Percentiles rank a stretch among this genome's conserved stretches.
phyloP scores from a whole-genome alignment of 2,113 vertebrate species.

The Daboia siamensis region DNA sequence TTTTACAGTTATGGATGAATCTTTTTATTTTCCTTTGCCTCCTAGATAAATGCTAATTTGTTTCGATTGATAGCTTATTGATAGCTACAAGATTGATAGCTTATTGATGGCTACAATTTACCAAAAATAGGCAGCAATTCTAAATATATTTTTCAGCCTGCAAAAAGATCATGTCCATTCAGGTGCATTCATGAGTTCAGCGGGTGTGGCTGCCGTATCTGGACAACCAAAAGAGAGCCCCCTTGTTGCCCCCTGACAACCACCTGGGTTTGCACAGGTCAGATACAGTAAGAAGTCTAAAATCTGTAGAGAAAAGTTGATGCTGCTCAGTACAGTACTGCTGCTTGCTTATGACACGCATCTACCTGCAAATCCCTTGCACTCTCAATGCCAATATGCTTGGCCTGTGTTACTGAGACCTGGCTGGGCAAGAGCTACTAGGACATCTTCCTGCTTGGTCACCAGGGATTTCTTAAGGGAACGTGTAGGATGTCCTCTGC shows the following conservation, averaged over 20 bases:
- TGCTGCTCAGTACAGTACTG: not conserved
- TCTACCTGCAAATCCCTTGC: not conserved
- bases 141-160: not conserved
- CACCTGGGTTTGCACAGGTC: not conserved
- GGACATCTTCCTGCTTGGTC: not conserved
- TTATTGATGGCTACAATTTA: not conserved
- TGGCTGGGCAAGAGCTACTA: not conserved
- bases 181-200: not conserved
- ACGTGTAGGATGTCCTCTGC: not conserved
- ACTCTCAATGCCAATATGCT: not conserved
- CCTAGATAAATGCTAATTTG: not conserved
- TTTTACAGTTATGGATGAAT: constrained; percentile 28
- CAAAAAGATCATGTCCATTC: not conserved
- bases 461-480: not conserved
- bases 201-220: not conserved
- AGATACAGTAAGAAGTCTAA: not conserved
- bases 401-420: not conserved
- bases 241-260: not conserved
- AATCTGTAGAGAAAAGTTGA: not conserved
- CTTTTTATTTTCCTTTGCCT: not conserved
- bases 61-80: not conserved
- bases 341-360: not conserved
- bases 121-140: not conserved
- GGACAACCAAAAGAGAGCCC: not conserved
- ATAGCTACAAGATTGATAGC: not conserved